Conservation (phyloP, 37 sponge, comb jelly and placozoan genomes). For the Bolinopsis microptera region DNA sequence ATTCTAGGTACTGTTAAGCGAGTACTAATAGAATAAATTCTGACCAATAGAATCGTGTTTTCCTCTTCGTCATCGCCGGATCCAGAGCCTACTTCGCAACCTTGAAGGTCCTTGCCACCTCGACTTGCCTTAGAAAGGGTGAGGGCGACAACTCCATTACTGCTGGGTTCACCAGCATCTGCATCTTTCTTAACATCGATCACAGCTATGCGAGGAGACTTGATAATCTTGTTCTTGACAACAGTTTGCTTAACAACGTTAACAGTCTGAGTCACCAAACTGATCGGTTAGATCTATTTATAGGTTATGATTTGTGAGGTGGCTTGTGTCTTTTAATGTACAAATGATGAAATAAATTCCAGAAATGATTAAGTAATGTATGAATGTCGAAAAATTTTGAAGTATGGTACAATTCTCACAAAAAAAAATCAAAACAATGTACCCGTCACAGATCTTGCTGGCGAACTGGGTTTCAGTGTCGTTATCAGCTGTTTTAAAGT, state of each 20-base stretch:
- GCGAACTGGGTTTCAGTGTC: background rate
- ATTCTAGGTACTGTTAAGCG: background rate
- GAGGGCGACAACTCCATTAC: background rate
- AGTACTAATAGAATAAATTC: no score
- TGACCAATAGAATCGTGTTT: constrained; percentile 5
- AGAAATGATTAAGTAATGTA: no score
- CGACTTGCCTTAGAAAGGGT: background rate
- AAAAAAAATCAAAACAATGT: no score
- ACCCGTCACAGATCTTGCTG: background rate
- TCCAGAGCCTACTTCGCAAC: no score
- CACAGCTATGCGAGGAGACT: constrained; percentile 15
- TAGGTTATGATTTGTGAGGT: background rate
- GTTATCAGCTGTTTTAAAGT: background rate
- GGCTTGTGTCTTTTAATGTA: no score
- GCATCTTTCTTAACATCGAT: background rate
- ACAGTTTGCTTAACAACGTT: background rate
- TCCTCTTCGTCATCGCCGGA: background rate
- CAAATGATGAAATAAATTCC: no score
- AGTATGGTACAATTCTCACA: no score
- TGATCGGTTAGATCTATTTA: background rate
- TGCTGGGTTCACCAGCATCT: background rate
- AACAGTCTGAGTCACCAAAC: background rate
- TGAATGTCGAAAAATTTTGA: no score
- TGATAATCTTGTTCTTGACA: background rate
- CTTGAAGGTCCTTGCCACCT: background rate